Percentiles rank a stretch among this genome's conserved stretches.
Evolutionary conservation across 2,113 vertebrate species (phyloP).

Genomic region (Misgurnus anguillicaudatus): DNA sequence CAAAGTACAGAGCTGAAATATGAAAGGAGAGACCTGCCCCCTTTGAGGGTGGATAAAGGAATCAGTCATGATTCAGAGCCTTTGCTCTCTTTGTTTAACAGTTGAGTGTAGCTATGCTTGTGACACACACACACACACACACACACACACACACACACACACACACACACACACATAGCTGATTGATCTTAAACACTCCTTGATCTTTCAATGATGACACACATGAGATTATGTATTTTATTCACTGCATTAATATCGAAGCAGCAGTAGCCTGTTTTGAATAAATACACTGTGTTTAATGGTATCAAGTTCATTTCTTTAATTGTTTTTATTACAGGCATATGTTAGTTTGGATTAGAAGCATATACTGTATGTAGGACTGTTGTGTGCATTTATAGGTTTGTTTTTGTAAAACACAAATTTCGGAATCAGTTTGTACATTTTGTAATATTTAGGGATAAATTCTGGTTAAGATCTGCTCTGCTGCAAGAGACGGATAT

Average conservation of each 20-base stretch:
- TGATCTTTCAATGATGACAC: constrained; percentile 26
- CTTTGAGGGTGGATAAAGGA: constrained; percentile 24
- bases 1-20: constrained; percentile 32
- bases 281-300: constrained; percentile 15
- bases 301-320: no score
- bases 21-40: constrained; percentile 6
- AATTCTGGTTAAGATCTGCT: not conserved
- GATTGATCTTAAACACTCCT: constrained; percentile 11
- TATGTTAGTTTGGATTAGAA: no score
- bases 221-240: constrained; percentile 18
- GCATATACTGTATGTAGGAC: no score
- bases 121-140: constrained; percentile 3
- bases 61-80: constrained; percentile 12
- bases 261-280: constrained; percentile 18
- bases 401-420: not conserved
- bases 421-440: no score
- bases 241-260: constrained; percentile 24
- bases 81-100: constrained; percentile 17
- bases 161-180: not conserved
- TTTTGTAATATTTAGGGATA: not conserved
- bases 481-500: not conserved
- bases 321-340: no score
- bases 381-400: not conserved
- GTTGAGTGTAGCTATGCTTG: not conserved
- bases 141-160: constrained; percentile 13